Evolutionary conservation across 2,888 invertebrate genomes (phyloP).

Genomic region (Torymus aiolomorphi): DNA sequence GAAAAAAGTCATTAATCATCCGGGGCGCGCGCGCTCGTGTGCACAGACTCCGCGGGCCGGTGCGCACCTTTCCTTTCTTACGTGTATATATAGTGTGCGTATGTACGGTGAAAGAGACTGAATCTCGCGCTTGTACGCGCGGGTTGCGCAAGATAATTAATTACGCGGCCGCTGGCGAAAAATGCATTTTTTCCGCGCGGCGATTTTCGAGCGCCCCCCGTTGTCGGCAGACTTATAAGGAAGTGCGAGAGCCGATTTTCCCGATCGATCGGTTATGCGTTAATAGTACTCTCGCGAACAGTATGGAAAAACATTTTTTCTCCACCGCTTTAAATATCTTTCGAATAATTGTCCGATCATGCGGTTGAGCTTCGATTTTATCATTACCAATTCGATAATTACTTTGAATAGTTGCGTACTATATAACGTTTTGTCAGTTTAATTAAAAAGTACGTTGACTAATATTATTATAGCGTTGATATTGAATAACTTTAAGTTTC

Average conservation of each 20-base stretch:
- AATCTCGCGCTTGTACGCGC: not conserved
- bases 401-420: too few species aligned
- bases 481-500: too few species aligned
- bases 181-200: not conserved
- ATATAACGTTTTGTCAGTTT: too few species aligned
- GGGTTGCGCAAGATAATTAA: slow-evolving; percentile 23
- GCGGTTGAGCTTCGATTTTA: too few species aligned
- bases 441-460: too few species aligned
- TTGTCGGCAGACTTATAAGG: not conserved
- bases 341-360: too few species aligned
- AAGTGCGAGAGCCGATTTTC: not conserved
- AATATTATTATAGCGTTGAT: too few species aligned
- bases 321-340: too few species aligned
- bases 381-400: too few species aligned
- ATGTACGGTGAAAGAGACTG: not conserved
- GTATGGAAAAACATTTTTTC: too few species aligned
- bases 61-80: slow-evolving; percentile 6
- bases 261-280: not conserved
- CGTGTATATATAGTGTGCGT: not conserved
- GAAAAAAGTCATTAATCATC: slow-evolving; percentile 40
- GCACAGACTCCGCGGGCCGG: not conserved
- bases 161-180: not conserved
- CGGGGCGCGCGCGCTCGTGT: not conserved
- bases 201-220: too few species aligned
- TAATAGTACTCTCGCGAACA: too few species aligned